These are phyloP conservation scores for Periophthalmodon schlosseri DNA, from an alignment of 2,113 vertebrate genomes.

Conservation along the genomic window DNA sequence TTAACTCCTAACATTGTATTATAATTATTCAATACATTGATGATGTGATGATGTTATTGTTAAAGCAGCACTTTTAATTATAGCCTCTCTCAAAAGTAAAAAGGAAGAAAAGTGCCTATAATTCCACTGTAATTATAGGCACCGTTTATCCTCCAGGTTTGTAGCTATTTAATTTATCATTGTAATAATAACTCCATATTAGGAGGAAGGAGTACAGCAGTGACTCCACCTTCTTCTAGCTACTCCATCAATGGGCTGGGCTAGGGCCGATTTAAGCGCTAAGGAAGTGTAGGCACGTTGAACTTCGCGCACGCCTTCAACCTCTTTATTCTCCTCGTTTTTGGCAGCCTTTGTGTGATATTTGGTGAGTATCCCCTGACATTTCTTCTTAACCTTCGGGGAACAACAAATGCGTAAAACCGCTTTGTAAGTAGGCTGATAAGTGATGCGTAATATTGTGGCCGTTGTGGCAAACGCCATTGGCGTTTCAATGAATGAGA, in stretches of 20 bases:
- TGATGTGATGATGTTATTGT: too few relatives aligned
- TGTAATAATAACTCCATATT: slow-evolving; percentile 38
- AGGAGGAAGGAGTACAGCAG: slow-evolving; percentile 16
- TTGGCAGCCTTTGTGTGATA: slow-evolving; percentile 12
- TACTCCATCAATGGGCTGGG: slow-evolving; percentile 43
- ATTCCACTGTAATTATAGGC: background rate
- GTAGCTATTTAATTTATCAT: too few relatives aligned
- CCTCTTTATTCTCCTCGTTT: background rate
- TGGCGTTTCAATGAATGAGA: background rate
- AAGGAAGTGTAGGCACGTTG: slow-evolving; percentile 45
- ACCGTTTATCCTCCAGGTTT: background rate
- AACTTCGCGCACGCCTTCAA: slow-evolving; percentile 5
- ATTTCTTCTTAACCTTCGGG: background rate
- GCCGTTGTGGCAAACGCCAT: background rate
- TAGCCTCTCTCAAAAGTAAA: too few relatives aligned
- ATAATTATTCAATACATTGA: too few relatives aligned
- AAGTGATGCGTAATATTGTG: background rate
- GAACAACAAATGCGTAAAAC: background rate
- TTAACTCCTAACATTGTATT: too few relatives aligned
- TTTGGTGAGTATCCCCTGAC: slow-evolving; percentile 14
- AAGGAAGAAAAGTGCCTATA: too few relatives aligned
- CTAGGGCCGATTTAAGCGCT: slow-evolving; percentile 36
- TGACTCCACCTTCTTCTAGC: slow-evolving; percentile 64
- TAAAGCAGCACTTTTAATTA: too few relatives aligned
- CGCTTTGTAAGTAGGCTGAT: background rate